Conservation (phyloP, 1,140 invertebrate species). For the Brachionus rubens region DNA sequence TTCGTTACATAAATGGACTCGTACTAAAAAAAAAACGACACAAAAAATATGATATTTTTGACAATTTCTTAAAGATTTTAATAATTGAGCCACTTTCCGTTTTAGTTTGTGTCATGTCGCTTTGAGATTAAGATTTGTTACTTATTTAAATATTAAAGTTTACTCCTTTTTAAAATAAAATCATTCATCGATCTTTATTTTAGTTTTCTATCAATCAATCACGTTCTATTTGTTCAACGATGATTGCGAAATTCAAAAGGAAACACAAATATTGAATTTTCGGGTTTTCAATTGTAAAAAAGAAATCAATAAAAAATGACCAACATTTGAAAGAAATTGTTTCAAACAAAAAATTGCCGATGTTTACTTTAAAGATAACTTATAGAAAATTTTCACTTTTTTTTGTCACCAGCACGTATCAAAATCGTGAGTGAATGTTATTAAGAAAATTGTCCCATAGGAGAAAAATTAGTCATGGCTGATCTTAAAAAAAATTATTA, state of each 20-base stretch:
- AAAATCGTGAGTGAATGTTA: constrained; percentile 9
- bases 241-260: too few species aligned
- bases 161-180: too few species aligned
- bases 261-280: constrained; percentile 10
- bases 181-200: background rate
- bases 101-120: constrained; percentile 15
- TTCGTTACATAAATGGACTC: too few species aligned
- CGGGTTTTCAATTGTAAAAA: background rate
- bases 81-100: constrained; percentile 1
- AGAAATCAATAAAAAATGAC: background rate
- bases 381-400: background rate
- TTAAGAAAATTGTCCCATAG: background rate
- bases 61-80: background rate
- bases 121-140: constrained; percentile 5
- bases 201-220: background rate
- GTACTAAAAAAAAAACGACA: background rate
- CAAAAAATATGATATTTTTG: background rate
- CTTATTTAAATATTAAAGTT: background rate
- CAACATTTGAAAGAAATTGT: too few species aligned
- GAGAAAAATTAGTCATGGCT: too few species aligned
- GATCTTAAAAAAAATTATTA: too few species aligned
- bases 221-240: background rate
- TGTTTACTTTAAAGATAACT: background rate
- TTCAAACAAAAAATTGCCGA: background rate
- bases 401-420: constrained; percentile 3